phyloP scores from a whole-genome alignment of 1,140 invertebrate genomes.

The Aphis craccivora region DNA sequence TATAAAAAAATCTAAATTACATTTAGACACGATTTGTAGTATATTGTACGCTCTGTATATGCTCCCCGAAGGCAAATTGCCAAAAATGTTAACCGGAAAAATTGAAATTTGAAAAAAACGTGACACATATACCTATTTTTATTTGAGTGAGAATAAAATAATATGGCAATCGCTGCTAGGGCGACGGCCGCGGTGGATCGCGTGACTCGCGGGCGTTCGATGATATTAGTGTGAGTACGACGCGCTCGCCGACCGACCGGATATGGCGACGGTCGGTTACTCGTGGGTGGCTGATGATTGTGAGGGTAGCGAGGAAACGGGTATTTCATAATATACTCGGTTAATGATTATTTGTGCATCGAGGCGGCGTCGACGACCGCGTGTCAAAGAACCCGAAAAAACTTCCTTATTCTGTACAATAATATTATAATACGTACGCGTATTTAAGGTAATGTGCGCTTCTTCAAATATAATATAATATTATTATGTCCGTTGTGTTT shows the following conservation, averaged over 20 bases:
- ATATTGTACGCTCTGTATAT: background rate
- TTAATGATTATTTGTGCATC: slow-evolving; percentile 22
- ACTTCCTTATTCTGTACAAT: background rate
- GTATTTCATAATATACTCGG: background rate
- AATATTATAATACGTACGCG: no score
- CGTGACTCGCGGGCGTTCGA: background rate
- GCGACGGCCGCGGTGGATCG: background rate
- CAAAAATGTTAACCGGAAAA: background rate
- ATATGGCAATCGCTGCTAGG: background rate
- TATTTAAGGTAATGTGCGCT: background rate
- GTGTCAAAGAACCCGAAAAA: background rate
- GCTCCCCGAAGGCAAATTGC: background rate
- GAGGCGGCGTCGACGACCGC: background rate
- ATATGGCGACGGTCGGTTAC: background rate
- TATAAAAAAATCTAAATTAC: no score
- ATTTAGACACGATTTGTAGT: no score
- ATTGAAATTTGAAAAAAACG: background rate
- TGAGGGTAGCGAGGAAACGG: background rate
- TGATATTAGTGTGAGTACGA: background rate
- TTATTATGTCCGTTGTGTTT: background rate
- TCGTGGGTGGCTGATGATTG: background rate
- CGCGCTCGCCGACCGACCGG: background rate
- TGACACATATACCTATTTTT: background rate
- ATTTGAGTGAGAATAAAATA: background rate
- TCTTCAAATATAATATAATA: background rate